phyloP scores from a whole-genome alignment of 1,140 invertebrate species.

The Belonocnema kinseyi region DNA sequence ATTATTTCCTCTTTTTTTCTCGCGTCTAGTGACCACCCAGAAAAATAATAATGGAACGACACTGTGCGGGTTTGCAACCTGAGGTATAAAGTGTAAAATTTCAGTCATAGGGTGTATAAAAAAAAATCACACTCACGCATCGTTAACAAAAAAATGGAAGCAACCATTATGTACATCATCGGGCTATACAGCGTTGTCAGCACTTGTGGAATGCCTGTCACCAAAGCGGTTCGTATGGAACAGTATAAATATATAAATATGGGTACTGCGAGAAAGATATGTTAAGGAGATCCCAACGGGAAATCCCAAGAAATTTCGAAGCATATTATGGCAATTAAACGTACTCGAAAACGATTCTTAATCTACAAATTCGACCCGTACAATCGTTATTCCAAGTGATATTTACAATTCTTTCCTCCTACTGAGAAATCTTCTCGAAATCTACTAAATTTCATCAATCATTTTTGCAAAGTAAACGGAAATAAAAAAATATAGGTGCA shows the following conservation, averaged over 20 bases:
- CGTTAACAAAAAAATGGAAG: slow-evolving; percentile 51
- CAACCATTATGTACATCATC: slow-evolving; percentile 54
- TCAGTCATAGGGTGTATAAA: slow-evolving; percentile 37
- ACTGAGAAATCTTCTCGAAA: background rate
- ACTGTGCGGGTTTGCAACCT: slow-evolving; percentile 19
- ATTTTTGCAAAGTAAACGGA: background rate
- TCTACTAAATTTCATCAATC: background rate
- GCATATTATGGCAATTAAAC: background rate
- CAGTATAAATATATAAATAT: slow-evolving; percentile 33
- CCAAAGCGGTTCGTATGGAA: slow-evolving; percentile 40
- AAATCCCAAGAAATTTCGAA: background rate
- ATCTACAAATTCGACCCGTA: background rate
- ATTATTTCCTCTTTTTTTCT: no score
- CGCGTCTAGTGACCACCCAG: no score
- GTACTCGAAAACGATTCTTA: slow-evolving; percentile 5
- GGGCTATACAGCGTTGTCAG: slow-evolving; percentile 56
- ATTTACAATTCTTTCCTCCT: slow-evolving; percentile 11
- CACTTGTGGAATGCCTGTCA: slow-evolving; percentile 64
- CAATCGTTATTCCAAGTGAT: background rate
- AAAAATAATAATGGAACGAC: no score
- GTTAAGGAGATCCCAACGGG: background rate
- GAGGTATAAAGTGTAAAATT: slow-evolving; percentile 35
- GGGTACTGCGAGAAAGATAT: slow-evolving; percentile 36
- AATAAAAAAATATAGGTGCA: background rate
- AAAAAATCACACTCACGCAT: slow-evolving; percentile 36